These are phyloP conservation scores for Labia minor DNA, from an alignment of 2,888 invertebrate genomes.

Conservation along the genomic window DNA sequence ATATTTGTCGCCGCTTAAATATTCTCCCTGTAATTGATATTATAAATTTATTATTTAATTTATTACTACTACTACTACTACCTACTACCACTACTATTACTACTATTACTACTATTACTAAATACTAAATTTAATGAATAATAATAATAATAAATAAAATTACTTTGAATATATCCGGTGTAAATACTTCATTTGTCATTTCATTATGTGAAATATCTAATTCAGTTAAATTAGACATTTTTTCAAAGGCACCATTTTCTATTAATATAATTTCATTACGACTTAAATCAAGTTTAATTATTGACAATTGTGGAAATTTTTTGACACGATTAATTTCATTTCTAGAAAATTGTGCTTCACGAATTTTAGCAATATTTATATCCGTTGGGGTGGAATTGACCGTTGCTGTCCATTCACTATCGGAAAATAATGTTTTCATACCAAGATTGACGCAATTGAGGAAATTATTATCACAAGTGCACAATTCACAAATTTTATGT, in stretches of 20 bases:
- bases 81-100: too few relatives aligned
- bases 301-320: constrained; percentile 41
- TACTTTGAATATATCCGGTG: constrained; percentile 59
- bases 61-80: too few relatives aligned
- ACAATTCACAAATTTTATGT: background rate
- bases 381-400: background rate
- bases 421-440: background rate
- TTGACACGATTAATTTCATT: constrained; percentile 37
- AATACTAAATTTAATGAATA: too few relatives aligned
- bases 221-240: constrained; percentile 48
- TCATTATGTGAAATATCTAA: constrained; percentile 61
- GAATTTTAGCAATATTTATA: background rate
- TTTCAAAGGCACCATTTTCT: constrained; percentile 49
- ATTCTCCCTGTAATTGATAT: constrained; percentile 42
- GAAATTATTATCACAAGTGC: background rate
- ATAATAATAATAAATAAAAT: too few relatives aligned
- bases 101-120: too few relatives aligned
- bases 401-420: background rate
- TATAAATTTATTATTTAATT: constrained; percentile 25
- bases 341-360: background rate
- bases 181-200: constrained; percentile 46
- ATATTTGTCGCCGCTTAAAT: constrained; percentile 42
- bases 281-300: constrained; percentile 49
- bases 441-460: background rate
- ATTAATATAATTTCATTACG: constrained; percentile 53